Evolutionary conservation across 1,140 invertebrate genomes (phyloP), one percentile per base, ranked within the genome.

Genomic region (Papilio machaon): DNA sequence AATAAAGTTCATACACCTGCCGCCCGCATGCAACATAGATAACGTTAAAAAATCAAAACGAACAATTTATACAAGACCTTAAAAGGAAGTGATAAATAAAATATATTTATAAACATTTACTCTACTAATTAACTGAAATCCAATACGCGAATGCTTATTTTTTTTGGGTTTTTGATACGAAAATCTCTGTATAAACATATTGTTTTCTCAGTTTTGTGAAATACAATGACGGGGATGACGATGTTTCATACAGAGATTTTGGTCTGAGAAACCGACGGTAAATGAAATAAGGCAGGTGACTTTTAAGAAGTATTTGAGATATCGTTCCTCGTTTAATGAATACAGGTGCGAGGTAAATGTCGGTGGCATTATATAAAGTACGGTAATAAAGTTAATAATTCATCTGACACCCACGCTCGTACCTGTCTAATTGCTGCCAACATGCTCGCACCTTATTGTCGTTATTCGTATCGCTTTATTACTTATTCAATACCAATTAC

Each of bases 381-480:
- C 10, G 49, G 30, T 46, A 67, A 67, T 79, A 79, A 79, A 79
- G n/a, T 67, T 3, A 43, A 60, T 79, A 79, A 79, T 38, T 60
- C 76, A 47, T 43, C 5, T 1, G 19, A 17, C 58, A 10, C 77
- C 77, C 60, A 79, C 77, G 23, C 60, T 11, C 5, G 3, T n/a
- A 64, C 19, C n/a, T 5, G 43, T 78, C 58, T 67, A 79, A 79
- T 79, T 79, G 77, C 35, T 79, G 58, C 77, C 77, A 79, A 79
- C 58, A 79, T 30, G 77, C 60, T 79, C 77, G 64, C 64, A 67
- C 77, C 60, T 79, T 67, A 79, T 79, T 79, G 17, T 6, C 6
- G 6, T 43, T 43, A 79, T 79, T 79, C 67, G 23, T 79, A 64
- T 79, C 49, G 47, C 58, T 7, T 30, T 23, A 30, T 49, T 75